Evolutionary conservation across 2,113 vertebrate species (phyloP), one percentile per base, ranked within the genome.

Genomic region (Callaeas wilsoni): DNA sequence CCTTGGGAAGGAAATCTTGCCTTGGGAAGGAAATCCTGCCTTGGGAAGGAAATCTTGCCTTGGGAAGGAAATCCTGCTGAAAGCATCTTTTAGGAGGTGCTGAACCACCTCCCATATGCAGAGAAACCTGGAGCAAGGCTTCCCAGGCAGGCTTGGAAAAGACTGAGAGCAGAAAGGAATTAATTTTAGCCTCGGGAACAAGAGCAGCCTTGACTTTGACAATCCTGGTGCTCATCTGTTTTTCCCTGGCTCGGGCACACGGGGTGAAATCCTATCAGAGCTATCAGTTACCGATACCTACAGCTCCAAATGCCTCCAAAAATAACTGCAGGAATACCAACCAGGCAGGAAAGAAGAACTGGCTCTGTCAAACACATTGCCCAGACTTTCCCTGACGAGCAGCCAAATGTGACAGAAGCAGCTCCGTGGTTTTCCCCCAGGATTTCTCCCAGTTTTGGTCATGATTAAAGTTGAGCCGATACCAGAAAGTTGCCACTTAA

Each of bases 271-370:
- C 11, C 1, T 56, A 75, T 2, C 49, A 2, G 33, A 87, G 84
- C 75, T 52, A 32, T 71, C 76, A 78, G 71, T 62, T 18, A 23
- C 67, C 35, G 71, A 75, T 74, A 87, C 44, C 35, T 60, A 19
- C 52, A 90, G 55, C 74, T 78, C 92, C 23, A 95, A 93, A 82
- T 32, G 62, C 41, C 81, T 90, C 93, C 82, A 79, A 89, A 96
- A 97, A 94, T 89, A 97, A 84, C 59, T 21, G 47, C 56, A 94
- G 83, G 30, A 37, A 89, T 6, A 91, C 15, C 42, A 75, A 0
- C 35, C 71, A 90, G 55, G n/a, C 87, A 84, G 87, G 39, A 60
- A 85, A 92, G 69, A 3, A 62, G 70, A 79, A 67, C 35, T 77
- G 53, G 71, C 62, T 78, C 92, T 85, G 80, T 94, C 95, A 82